phyloP scores from a whole-genome alignment of 2,888 invertebrate species.

The Prosopocoilus inquinatus region DNA sequence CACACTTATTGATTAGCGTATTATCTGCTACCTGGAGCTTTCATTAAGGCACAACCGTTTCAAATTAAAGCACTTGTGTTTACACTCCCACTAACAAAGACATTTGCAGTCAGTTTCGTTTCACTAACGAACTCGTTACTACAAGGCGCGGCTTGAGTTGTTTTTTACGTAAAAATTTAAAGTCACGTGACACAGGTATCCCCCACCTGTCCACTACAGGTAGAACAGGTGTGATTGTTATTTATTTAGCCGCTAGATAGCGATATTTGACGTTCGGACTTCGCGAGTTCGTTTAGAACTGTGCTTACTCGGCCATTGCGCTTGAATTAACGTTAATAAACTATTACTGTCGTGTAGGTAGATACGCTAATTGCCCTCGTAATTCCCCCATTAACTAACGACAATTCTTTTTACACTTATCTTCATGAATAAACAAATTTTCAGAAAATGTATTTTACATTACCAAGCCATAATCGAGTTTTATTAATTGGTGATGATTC shows the following conservation, averaged over 20 bases:
- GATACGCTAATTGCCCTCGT: constrained; percentile 8
- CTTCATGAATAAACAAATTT: too few species aligned
- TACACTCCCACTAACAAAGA: constrained; percentile 14
- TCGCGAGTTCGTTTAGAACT: not conserved
- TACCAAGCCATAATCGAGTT: too few species aligned
- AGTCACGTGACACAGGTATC: constrained; percentile 47
- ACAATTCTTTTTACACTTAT: too few species aligned
- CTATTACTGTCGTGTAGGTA: constrained; percentile 11
- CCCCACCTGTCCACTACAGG: constrained; percentile 42
- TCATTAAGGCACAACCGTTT: not conserved
- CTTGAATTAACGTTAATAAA: too few species aligned
- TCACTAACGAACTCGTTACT: constrained; percentile 31
- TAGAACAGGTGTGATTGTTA: constrained; percentile 43
- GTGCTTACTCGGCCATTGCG: not conserved
- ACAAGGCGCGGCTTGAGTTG: constrained; percentile 46
- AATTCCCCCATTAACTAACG: constrained; percentile 9
- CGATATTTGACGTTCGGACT: constrained; percentile 16
- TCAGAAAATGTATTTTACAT: too few species aligned
- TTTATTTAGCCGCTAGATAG: constrained; percentile 28
- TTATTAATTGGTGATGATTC: too few species aligned
- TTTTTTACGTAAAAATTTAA: constrained; percentile 45
- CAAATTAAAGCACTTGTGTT: constrained; percentile 17
- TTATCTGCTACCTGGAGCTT: too few species aligned
- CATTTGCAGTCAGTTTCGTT: constrained; percentile 22
- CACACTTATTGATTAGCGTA: constrained; percentile 1